Evolutionary conservation across 2,888 invertebrate genomes (phyloP).

Genomic region (Lasioglossum pauxillum): DNA sequence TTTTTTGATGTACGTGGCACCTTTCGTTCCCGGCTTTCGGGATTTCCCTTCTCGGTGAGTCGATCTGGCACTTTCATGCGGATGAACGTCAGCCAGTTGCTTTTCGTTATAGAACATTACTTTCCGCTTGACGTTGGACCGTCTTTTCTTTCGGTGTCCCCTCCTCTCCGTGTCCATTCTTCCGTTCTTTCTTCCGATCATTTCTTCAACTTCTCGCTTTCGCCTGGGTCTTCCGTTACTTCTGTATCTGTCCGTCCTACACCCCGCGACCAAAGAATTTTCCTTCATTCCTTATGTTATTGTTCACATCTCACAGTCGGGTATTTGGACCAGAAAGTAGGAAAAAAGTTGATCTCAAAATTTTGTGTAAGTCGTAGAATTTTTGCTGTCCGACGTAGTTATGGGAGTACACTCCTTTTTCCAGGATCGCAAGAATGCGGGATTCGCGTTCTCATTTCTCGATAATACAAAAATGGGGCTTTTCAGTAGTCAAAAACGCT

Average conservation of each 20-base stretch:
- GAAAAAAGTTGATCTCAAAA: too few species aligned
- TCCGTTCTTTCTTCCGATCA: background rate
- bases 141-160: background rate
- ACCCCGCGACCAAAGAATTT: background rate
- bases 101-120: conserved; percentile 44
- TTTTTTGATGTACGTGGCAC: conserved; percentile 21
- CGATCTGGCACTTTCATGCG: conserved; percentile 35
- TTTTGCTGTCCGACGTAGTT: too few species aligned
- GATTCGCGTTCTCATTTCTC: too few species aligned
- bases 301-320: too few species aligned
- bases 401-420: too few species aligned
- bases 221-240: background rate
- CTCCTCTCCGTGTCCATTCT: background rate
- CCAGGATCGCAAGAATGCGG: too few species aligned
- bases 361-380: too few species aligned
- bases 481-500: too few species aligned
- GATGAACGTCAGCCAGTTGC: conserved; percentile 39
- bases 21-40: conserved; percentile 22
- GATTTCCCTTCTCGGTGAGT: conserved; percentile 31
- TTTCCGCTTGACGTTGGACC: conserved; percentile 25
- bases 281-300: too few species aligned
- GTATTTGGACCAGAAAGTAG: too few species aligned
- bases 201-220: conserved; percentile 3
- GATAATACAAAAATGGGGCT: too few species aligned
- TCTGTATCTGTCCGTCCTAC: background rate